Evolutionary conservation across 1,140 invertebrate genomes (phyloP).

Genomic region (Drosophila mauritiana): DNA sequence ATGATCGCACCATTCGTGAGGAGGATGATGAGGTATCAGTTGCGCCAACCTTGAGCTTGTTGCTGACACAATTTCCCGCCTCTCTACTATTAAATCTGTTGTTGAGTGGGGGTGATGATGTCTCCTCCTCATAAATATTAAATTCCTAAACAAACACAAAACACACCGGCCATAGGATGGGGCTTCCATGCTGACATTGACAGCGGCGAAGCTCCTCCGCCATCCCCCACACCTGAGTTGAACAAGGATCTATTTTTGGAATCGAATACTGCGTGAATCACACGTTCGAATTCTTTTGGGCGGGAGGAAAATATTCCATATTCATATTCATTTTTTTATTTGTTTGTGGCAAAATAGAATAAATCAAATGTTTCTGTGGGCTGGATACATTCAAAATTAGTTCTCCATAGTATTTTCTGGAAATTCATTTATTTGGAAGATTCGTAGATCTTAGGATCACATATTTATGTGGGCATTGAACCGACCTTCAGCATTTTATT

Average conservation of each 20-base stretch:
- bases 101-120: conserved; percentile 46
- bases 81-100: background rate
- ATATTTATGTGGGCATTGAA: conserved; percentile 23
- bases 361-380: background rate
- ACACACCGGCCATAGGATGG: conserved; percentile 10
- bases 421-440: conserved; percentile 1
- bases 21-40: conserved; percentile 78
- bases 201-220: conserved; percentile 45
- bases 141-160: conserved; percentile 57
- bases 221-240: conserved; percentile 42
- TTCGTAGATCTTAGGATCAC: background rate
- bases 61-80: conserved; percentile 43
- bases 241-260: conserved; percentile 57
- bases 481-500: conserved; percentile 24
- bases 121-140: conserved; percentile 42
- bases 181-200: conserved; percentile 74
- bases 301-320: conserved; percentile 32
- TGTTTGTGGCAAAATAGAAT: conserved; percentile 15
- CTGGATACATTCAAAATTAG: background rate
- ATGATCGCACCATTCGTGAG: conserved; percentile 80
- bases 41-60: conserved; percentile 67
- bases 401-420: conserved; percentile 15
- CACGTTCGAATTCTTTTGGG: conserved; percentile 50
- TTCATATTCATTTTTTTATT: conserved; percentile 25
- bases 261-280: conserved; percentile 53